Evolutionary conservation across 2,888 invertebrate genomes (phyloP), one percentile per base, ranked within the genome.

Genomic region (Patella depressa): DNA sequence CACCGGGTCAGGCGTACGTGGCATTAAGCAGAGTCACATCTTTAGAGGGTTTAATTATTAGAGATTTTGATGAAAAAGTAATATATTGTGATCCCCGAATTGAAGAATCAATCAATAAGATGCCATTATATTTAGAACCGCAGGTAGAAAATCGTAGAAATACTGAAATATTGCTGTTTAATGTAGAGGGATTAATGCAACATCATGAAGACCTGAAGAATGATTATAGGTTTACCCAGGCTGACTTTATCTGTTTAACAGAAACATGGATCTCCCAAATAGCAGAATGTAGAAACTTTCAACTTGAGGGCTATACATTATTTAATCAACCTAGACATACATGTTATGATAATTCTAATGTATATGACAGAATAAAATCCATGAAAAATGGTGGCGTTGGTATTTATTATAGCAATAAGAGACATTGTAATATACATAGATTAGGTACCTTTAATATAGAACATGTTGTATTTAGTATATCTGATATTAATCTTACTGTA

Each of bases 1-100:
- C 76, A 45, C 65, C 54, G 24, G 80, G 80, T 7, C 78, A 78
- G 45, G 78, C 80, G 15, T 80, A 80, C 77, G 80, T 80, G 53
- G 80, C 80, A 19, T 59, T 80, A 11, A 76, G 80, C 29, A 57
- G 80, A 24, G 80, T 78, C 5, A 80, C 74, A 12, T 76, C 80
- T 65, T 45, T 72, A 34, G 24, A 74, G 15, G 80, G 80, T 17
- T 70, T 80, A 5, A 17, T 45, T 45, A 72, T 78, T 29, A 34
- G 70, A 65, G 69, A 29, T 9, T 73, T 76, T 19, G 76, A 80
- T n/a, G 75, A 78, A 11, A 73, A 75, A 57, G 57, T 59, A 59
- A 76, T 80, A 29, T 77, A 19, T 29, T 78, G 80, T 54, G 72
- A 78, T 75, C 72, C 72, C 3, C 53, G 73, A 53, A 76, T 80